Evolutionary conservation across 2,113 vertebrate species (phyloP), one percentile per base, ranked within the genome.

Genomic region (Hassar affinis): DNA sequence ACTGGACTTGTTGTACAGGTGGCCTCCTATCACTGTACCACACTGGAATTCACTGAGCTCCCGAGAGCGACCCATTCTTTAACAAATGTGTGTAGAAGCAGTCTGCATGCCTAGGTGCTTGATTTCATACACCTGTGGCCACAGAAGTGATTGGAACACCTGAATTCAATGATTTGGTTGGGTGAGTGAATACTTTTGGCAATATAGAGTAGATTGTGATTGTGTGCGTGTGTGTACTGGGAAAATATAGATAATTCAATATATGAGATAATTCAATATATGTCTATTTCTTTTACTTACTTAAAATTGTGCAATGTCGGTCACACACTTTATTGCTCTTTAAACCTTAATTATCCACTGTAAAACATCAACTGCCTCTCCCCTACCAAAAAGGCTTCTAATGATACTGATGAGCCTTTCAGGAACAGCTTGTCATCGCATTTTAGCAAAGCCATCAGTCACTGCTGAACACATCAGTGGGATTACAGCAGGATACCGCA

Each of bases 361-460:
- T 42, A 38, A 72, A 68, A 18, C 66, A 35, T 57, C 14, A 25
- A 38, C 72, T 59, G n/a, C 69, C 51, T 42, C 45, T 79, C 68
- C 35, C n/a, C 22, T 71, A 56, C 12, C 77, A 81, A 12, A 64
- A 83, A 84, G 72, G 81, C 84, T 42, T 84, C 51, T 17, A 20
- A 62, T 71, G 80, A 57, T 33, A 45, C 25, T 27, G n/a, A 49
- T 49, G 25, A 51, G 22, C 77, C 77, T 81, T 66, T 82, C 80
- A 84, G 62, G 82, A 84, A 86, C 88, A 90, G 85, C 86, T 88
- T 88, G 85, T 81, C 68, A 85, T 51, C 54, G 59, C 80, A 89
- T 86, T 88, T 88, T 85, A 85, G 86, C 83, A 86, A 90, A 87
- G 86, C 88, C 82, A 83, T 87, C 85, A 88, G 88, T 91, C 86